Evolutionary conservation across 2,797 vertebrate genomes (phyloP).

Genomic region (Danio albolineatus): DNA sequence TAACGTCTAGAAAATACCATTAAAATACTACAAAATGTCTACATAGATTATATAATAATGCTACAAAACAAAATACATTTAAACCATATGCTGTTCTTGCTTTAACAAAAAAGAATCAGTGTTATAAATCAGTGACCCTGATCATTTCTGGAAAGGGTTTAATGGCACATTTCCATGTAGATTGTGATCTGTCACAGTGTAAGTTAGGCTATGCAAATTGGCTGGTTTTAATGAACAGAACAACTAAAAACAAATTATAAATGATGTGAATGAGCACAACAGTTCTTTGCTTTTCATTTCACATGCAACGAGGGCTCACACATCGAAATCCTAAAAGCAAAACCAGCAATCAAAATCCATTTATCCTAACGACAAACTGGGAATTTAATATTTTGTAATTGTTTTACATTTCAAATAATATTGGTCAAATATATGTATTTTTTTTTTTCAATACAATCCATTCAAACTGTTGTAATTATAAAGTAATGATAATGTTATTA

Average conservation of each 20-base stretch:
- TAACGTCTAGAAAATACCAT: too few species aligned
- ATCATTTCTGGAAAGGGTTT: background rate
- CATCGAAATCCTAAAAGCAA: background rate
- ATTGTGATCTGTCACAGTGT: too few species aligned
- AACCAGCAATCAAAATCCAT: background rate
- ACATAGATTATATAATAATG: too few species aligned
- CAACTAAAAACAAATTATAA: background rate
- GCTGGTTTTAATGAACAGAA: background rate
- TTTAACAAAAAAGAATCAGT: background rate
- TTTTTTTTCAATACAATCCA: background rate
- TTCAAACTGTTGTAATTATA: constrained; percentile 6
- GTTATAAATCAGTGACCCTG: background rate
- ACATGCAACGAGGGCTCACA: background rate
- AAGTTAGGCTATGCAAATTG: background rate
- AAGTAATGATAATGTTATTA: background rate
- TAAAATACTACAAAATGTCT: too few species aligned
- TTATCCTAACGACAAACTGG: background rate
- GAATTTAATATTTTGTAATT: too few species aligned
- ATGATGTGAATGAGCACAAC: background rate
- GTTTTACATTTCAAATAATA: too few species aligned
- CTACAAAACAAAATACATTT: background rate
- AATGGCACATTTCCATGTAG: too few species aligned
- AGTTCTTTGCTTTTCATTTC: background rate
- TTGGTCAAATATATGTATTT: background rate
- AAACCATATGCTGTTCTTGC: background rate